Evolutionary conservation across 2,113 vertebrate species (phyloP), one percentile per base, ranked within the genome.

Genomic region (Panthera uncia): DNA sequence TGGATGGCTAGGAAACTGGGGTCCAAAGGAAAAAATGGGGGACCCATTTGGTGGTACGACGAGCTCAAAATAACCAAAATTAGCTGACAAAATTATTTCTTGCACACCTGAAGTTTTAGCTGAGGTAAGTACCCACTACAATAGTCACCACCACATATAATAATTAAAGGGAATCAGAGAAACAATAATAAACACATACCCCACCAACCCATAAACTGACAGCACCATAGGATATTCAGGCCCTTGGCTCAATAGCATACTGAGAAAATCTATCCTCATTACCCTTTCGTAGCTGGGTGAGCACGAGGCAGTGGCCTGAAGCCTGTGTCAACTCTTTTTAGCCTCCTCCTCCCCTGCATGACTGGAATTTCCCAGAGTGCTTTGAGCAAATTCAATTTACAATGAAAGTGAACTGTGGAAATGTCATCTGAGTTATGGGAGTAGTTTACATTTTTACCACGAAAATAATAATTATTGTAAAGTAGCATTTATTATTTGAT

Each of bases 221-320:
- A 90, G 31, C 7, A 29, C 29, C 36, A 18, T 0, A 90, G 45
- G 78, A 73, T 11, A 79, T 36, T 33, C 41, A 89, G 25, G 31
- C 25, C 14, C 45, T 89, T 78, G 0, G 0, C 3, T 96, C 69
- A n/a, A 92, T 41, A 84, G n/a, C 18, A 19, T 36, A 55, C 48
- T 61, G 68, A 93, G 57, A 80, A 95, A 95, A 92, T 95, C 87
- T 16, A 94, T 94, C 41, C 89, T 92, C 87, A 52, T 87, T 89
- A 80, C 36, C 48, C 68, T 92, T 92, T 87, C 45, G 41, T 4
- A 90, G 38, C 83, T n/a, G 50, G 48, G 38, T 31, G 36, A 96
- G 48, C 45, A 41, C 7, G 16, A 8, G 48, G n/a, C 36, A 68
- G 38, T 69, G 41, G 27, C 52, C 55, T 76, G 16, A 41, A 93